These are phyloP conservation scores for Chaenocephalus aceratus DNA, from an alignment of 2,113 vertebrate species.

Conservation along the genomic window DNA sequence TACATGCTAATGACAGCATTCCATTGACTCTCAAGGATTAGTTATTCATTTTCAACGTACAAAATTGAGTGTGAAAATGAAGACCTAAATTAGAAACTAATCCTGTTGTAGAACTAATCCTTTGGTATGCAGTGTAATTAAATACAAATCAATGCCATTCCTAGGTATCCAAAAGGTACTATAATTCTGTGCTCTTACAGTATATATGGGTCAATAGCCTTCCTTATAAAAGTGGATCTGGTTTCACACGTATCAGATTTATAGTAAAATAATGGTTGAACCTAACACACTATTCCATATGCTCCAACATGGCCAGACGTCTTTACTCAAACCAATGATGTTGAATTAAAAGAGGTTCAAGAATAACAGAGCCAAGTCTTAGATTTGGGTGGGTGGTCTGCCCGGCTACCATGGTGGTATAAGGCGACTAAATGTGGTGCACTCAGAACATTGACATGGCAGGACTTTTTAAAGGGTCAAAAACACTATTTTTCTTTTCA, in stretches of 20 bases:
- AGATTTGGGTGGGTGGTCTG: constrained; percentile 71
- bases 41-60: constrained; percentile 14
- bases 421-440: constrained; percentile 49
- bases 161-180: background rate
- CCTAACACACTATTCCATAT: constrained; percentile 24
- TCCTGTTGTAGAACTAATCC: constrained; percentile 2
- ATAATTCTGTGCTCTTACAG: constrained; percentile 1
- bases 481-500: constrained; percentile 60
- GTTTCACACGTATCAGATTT: constrained; percentile 30
- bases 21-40: background rate
- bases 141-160: constrained; percentile 15
- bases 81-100: background rate
- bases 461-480: constrained; percentile 39
- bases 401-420: constrained; percentile 53
- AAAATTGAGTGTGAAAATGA: background rate
- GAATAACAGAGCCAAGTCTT: constrained; percentile 56
- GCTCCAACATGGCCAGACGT: constrained; percentile 12
- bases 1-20: background rate
- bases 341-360: constrained; percentile 47
- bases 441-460: constrained; percentile 41
- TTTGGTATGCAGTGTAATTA: constrained; percentile 23
- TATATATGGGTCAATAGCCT: background rate
- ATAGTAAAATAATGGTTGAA: constrained; percentile 15
- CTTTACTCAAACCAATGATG: constrained; percentile 27
- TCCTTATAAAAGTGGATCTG: background rate